Percentiles rank a stretch among this genome's conserved stretches.
phyloP scores from a whole-genome alignment of 2,888 invertebrate species.

The Cryptophagus acutangulus region DNA sequence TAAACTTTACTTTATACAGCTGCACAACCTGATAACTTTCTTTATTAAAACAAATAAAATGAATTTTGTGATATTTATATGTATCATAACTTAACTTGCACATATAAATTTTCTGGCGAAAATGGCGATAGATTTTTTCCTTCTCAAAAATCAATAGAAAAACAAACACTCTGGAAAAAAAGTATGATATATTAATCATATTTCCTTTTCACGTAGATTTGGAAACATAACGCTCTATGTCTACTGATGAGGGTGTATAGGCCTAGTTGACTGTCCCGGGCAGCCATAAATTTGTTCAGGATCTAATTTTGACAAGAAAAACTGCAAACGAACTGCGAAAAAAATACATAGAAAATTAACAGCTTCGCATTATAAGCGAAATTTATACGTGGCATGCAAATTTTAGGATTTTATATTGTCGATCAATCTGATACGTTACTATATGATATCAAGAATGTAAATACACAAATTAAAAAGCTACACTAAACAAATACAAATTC shows the following conservation, averaged over 20 bases:
- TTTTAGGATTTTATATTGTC: too few relatives aligned
- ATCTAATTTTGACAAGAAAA: constrained; percentile 7
- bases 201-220: constrained; percentile 9
- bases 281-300: constrained; percentile 7
- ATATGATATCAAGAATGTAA: too few relatives aligned
- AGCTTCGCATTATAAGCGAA: too few relatives aligned
- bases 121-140: not conserved
- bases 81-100: constrained; percentile 1
- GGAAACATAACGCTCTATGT: constrained; percentile 4
- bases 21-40: too few relatives aligned
- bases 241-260: constrained; percentile 8
- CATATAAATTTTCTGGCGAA: not conserved
- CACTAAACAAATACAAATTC: too few relatives aligned
- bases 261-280: constrained; percentile 7
- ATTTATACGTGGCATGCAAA: too few relatives aligned
- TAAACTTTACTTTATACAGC: too few relatives aligned
- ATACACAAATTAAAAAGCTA: too few relatives aligned
- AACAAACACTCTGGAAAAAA: not conserved
- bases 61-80: too few relatives aligned
- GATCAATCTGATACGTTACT: too few relatives aligned
- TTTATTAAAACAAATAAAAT: too few relatives aligned
- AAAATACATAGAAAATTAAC: constrained; percentile 5
- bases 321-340: constrained; percentile 4
- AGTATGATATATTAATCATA: constrained; percentile 8
- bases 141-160: not conserved